phyloP scores from a whole-genome alignment of 2,113 vertebrate species.

The Pluvianellus socialis region DNA sequence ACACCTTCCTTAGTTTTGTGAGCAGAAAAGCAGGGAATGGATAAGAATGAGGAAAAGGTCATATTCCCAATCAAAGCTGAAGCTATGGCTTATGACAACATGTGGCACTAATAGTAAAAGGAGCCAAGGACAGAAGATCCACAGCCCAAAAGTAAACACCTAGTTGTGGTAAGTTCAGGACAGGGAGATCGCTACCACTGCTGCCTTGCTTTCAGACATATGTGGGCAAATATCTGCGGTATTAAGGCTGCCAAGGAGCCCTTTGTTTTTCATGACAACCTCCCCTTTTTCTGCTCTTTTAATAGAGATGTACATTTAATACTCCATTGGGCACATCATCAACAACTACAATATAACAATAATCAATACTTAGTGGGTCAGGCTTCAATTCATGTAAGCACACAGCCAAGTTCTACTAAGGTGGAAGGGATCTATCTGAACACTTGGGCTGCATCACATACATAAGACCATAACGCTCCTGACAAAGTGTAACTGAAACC shows the following conservation, averaged over 20 bases:
- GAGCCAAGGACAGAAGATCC: neutral
- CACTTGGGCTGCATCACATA: neutral
- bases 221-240: fast-evolving
- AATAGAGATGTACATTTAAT: neutral
- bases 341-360: neutral
- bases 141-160: neutral
- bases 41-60: neutral
- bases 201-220: neutral
- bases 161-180: neutral
- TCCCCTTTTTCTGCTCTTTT: neutral
- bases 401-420: neutral
- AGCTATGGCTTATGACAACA: neutral
- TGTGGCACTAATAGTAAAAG: neutral
- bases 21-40: neutral
- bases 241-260: neutral
- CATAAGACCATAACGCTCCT: neutral
- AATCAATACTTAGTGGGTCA: neutral
- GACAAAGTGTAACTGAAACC: fast-evolving
- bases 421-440: neutral
- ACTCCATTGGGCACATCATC: neutral
- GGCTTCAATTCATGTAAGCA: neutral
- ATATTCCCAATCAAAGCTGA: neutral
- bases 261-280: neutral
- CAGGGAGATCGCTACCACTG: neutral
- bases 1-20: neutral